Evolutionary conservation across 2,888 invertebrate species (phyloP).

Genomic region (Caenorhabditis auriculariae): DNA sequence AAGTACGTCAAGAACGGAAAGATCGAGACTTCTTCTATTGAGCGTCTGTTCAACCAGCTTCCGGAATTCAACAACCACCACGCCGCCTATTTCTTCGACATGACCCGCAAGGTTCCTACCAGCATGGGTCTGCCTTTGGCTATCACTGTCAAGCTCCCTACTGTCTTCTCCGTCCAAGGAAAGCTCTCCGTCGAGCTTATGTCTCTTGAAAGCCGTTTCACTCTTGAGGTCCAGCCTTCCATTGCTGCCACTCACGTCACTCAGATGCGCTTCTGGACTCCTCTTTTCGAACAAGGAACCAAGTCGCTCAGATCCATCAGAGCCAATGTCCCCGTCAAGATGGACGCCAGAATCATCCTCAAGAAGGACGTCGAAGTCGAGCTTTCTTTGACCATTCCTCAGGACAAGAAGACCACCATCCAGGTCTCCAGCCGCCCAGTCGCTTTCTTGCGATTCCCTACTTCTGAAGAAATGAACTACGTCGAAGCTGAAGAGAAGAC

Average conservation of each 20-base stretch:
- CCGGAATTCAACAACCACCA: constrained; percentile 23
- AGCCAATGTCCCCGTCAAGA: constrained; percentile 46
- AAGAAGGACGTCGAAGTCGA: constrained; percentile 17
- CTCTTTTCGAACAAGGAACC: constrained; percentile 49
- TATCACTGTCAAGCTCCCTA: constrained; percentile 37
- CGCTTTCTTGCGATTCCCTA: constrained; percentile 41
- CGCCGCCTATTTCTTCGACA: constrained; percentile 35
- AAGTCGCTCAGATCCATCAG: constrained; percentile 40
- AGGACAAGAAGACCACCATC: constrained; percentile 34
- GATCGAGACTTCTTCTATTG: constrained; percentile 21
- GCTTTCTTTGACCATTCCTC: constrained; percentile 23
- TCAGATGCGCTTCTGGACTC: constrained; percentile 41
- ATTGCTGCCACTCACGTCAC: constrained; percentile 37
- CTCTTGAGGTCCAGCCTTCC: constrained; percentile 31
- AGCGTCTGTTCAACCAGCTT: constrained; percentile 30
- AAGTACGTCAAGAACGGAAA: constrained; percentile 25
- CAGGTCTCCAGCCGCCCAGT: constrained; percentile 38
- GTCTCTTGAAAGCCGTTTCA: constrained; percentile 15
- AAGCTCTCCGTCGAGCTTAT: constrained; percentile 16
- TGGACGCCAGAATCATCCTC: constrained; percentile 21
- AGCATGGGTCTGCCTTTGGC: constrained; percentile 50
- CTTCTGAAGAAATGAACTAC: constrained; percentile 15
- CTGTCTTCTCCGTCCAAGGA: constrained; percentile 32
- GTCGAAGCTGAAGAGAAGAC: constrained; percentile 47
- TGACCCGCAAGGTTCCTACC: constrained; percentile 44